Percentiles rank a stretch among this genome's conserved stretches.
phyloP scores from a whole-genome alignment of 2,888 invertebrate genomes.

The Conchocele bisecta region DNA sequence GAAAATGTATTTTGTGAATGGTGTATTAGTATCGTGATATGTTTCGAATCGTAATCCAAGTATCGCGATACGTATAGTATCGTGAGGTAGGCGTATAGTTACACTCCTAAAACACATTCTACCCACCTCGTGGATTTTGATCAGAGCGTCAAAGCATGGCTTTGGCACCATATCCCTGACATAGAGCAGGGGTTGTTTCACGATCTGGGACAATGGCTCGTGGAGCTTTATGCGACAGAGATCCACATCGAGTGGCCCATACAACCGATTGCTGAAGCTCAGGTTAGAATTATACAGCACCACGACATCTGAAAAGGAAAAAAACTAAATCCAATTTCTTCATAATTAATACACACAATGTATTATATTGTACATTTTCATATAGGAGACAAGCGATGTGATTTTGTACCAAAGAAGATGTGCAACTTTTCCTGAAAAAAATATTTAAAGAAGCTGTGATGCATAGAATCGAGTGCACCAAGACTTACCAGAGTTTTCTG shows the following conservation, averaged over 20 bases:
- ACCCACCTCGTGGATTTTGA: constrained; percentile 78
- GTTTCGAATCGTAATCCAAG: no score
- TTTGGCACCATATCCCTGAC: constrained; percentile 82
- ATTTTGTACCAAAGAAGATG: no score
- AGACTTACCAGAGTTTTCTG: constrained; percentile 72
- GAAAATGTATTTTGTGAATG: no score
- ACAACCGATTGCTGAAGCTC: constrained; percentile 78
- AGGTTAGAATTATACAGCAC: constrained; percentile 81
- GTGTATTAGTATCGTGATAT: not conserved
- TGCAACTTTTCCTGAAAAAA: no score
- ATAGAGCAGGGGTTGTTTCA: constrained; percentile 81
- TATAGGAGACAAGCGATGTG: no score
- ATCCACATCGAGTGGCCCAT: constrained; percentile 81
- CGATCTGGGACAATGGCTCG: constrained; percentile 78
- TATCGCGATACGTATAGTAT: no score
- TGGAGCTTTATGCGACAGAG: constrained; percentile 80
- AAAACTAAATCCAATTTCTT: no score
- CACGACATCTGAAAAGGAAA: constrained; percentile 73
- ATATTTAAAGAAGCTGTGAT: no score
- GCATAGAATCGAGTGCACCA: not conserved
- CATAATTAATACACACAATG: no score
- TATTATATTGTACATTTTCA: no score
- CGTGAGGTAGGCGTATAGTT: no score
- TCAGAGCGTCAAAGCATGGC: constrained; percentile 80
- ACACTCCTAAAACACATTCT: not conserved